Evolutionary conservation across 2,113 vertebrate genomes (phyloP), one percentile per base, ranked within the genome.

Genomic region (Alligator mississippiensis): DNA sequence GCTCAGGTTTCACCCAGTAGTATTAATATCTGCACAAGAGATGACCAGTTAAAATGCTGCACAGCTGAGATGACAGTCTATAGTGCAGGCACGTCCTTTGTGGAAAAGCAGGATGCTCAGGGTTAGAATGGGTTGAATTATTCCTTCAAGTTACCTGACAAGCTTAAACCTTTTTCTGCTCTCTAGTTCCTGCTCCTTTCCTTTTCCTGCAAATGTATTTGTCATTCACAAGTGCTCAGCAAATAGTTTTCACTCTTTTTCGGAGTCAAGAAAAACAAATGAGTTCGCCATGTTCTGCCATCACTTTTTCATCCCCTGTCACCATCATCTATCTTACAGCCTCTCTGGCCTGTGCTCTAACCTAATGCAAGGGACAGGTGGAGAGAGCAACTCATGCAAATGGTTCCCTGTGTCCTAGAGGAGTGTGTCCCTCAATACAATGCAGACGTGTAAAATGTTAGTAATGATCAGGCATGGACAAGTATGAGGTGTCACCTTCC

Each of bases 241-340:
- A 18, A 34, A 64, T 4, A 19, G 16, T 18, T 6, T 2, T 14
- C 2, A 1, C 6, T 2, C 22, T 38, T 59, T 61, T 86, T 55
- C 13, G 55, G 11, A n/a, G 12, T n/a, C 38, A 47, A 59, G 64
- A 58, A 0, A 0, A 83, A 72, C 9, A 4, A 10, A 74, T 75
- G 47, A 1, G 0, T 11, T 47, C 62, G 18, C 28, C 4, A 15
- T 22, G 28, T 38, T 61, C 62, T 24, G 15, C 57, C 0, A 0
- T n/a, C 58, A 2, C 19, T 13, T 57, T 34, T 24, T 21, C 10
- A 1, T 0, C 3, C 47, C 27, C 30, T 1, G 0, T 1, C 54
- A 30, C 80, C 64, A 15, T 11, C 75, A 28, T 19, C 28, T 64
- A 28, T 19, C 28, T 64, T n/a, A 22, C 0, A 0, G 6, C 54